A percentile compares a stretch with the other conserved stretches of the same genome.
These are phyloP conservation scores for Spongilla lacustris DNA, from an alignment of 37 sponge, comb jelly and placozoan genomes.

Conservation along the genomic window DNA sequence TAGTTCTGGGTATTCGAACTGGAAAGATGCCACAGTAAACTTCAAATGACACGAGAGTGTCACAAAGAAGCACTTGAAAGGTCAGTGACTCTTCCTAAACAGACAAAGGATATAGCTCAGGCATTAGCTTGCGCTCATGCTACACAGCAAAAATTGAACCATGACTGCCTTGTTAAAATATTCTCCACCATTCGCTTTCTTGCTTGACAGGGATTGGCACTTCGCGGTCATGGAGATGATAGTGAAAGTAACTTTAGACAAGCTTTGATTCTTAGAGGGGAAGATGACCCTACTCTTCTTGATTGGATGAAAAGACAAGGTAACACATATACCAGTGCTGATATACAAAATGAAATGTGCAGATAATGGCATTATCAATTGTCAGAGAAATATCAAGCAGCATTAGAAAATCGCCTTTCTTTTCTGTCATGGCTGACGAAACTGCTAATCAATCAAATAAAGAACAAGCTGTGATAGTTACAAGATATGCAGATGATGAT, in stretches of 20 bases:
- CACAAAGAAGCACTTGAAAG: conserved; percentile 22
- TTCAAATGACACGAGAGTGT: not conserved
- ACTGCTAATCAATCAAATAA: conserved; percentile 34
- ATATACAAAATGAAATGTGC: conserved; percentile 66
- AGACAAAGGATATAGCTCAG: not conserved
- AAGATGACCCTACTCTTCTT: conserved; percentile 36
- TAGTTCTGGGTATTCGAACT: not conserved
- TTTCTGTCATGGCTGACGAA: conserved; percentile 48
- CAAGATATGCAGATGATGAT: conserved; percentile 38
- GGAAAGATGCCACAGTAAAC: conserved; percentile 7
- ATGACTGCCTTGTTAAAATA: not conserved
- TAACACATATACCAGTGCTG: conserved; percentile 48
- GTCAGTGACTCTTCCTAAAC: not conserved
- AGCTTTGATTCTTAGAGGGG: conserved; percentile 34
- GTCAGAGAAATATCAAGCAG: conserved; percentile 15
- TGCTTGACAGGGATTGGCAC: conserved; percentile 39
- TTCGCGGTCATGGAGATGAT: conserved; percentile 42
- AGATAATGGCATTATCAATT: conserved; percentile 45
- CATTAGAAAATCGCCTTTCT: conserved; percentile 18
- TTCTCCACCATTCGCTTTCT: conserved; percentile 13
- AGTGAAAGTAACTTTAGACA: conserved; percentile 51
- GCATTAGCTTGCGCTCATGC: not conserved
- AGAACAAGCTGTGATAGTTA: conserved; percentile 47
- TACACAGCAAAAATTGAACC: not conserved
- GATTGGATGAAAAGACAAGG: conserved; percentile 62